phyloP scores from a whole-genome alignment of 2,888 invertebrate species.

The Protodeltote pygarga region DNA sequence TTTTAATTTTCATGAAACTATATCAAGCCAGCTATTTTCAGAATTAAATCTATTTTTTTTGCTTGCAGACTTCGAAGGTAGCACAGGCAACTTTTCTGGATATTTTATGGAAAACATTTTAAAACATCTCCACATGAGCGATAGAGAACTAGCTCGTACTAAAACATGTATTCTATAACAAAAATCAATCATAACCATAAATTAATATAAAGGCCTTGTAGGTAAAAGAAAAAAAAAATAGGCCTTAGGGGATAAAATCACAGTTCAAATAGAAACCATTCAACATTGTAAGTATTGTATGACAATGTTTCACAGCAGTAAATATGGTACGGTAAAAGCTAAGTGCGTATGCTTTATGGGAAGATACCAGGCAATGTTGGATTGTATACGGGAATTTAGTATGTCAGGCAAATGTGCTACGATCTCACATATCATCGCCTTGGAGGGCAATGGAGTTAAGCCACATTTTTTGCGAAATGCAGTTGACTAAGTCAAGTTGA shows the following conservation, averaged over 20 bases:
- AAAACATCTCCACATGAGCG: too few relatives aligned
- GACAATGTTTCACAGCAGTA: conserved; percentile 54
- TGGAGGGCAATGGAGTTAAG: too few relatives aligned
- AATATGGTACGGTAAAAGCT: conserved; percentile 60
- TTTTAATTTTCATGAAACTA: too few relatives aligned
- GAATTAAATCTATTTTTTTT: too few relatives aligned
- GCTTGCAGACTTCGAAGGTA: too few relatives aligned
- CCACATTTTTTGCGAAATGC: too few relatives aligned
- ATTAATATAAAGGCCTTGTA: not conserved
- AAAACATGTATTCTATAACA: not conserved
- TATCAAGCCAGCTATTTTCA: too few relatives aligned
- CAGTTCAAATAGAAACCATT: conserved; percentile 41
- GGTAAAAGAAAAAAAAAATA: too few relatives aligned
- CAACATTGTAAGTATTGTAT: conserved; percentile 55
- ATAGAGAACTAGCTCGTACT: too few relatives aligned
- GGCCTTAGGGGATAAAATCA: conserved; percentile 26
- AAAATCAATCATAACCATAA: not conserved
- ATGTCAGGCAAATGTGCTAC: not conserved
- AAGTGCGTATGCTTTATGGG: conserved; percentile 61
- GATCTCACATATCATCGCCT: not conserved
- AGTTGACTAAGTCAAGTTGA: too few relatives aligned
- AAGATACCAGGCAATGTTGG: conserved; percentile 50
- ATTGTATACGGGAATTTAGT: conserved; percentile 22
- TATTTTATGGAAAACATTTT: too few relatives aligned
- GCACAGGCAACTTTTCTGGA: too few relatives aligned